A percentile compares a stretch with the other conserved stretches of the same genome.
Conservation (phyloP, 1,140 invertebrate species). For the Dendroctonus ponderosae region DNA sequence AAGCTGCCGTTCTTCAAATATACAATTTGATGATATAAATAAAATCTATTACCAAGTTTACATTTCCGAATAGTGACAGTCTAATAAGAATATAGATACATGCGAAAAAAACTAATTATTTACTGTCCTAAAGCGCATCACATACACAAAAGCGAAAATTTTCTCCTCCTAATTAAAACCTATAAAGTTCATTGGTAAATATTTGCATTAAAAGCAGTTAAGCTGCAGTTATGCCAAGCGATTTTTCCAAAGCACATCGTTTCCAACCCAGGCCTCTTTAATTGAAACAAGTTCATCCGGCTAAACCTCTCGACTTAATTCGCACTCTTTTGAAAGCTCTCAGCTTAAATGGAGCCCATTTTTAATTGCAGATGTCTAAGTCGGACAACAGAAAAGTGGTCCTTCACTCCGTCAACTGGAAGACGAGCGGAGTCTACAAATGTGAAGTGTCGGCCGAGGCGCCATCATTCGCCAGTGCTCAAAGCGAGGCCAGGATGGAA, state of each 20-base stretch:
- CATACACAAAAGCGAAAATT: too few relatives aligned
- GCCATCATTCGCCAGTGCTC: slow-evolving; percentile 67
- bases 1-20: too few relatives aligned
- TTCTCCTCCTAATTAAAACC: too few relatives aligned
- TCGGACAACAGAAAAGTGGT: slow-evolving; percentile 62
- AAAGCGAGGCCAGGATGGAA: slow-evolving; percentile 67
- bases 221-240: too few relatives aligned
- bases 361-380: slow-evolving; percentile 54
- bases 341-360: slow-evolving; percentile 27
- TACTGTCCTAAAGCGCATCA: too few relatives aligned
- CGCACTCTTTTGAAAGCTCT: not conserved
- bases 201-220: too few relatives aligned
- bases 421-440: slow-evolving; percentile 67
- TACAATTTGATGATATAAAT: too few relatives aligned
- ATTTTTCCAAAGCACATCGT: not conserved
- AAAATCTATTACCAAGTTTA: too few relatives aligned
- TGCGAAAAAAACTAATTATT: too few relatives aligned
- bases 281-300: not conserved
- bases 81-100: too few relatives aligned
- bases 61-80: too few relatives aligned
- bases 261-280: not conserved
- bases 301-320: slow-evolving; percentile 16
- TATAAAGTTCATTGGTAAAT: too few relatives aligned
- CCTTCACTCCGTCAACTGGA: slow-evolving; percentile 62
- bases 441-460: slow-evolving; percentile 78